These are phyloP conservation scores for Rhinogobius similis DNA, from an alignment of 2,113 vertebrate genomes.

Conservation along the genomic window DNA sequence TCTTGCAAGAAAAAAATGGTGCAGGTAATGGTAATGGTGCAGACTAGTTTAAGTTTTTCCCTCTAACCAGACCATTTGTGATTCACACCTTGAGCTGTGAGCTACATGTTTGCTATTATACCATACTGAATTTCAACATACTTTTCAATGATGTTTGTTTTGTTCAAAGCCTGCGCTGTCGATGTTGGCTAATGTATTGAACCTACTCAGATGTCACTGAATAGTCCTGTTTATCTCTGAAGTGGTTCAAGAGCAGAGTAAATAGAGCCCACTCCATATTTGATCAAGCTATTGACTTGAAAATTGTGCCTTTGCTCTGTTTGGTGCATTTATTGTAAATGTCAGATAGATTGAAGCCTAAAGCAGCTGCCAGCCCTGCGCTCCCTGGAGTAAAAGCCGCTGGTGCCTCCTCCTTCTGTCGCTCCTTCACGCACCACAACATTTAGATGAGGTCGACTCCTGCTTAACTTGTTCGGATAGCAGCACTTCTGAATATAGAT, in stretches of 20 bases:
- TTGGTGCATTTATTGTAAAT: constrained; percentile 4
- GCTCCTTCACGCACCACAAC: constrained; percentile 5
- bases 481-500: constrained; percentile 9
- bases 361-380: background rate
- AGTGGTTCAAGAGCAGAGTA: background rate
- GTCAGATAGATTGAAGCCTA: constrained; percentile 1
- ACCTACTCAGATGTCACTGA: background rate
- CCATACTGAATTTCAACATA: background rate
- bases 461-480: constrained; percentile 8
- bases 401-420: constrained; percentile 4
- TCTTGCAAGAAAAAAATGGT: background rate
- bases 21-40: too few relatives aligned
- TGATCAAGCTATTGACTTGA: background rate
- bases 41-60: too few relatives aligned
- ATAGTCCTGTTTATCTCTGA: background rate
- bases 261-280: background rate
- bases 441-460: constrained; percentile 5
- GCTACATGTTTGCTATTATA: too few relatives aligned
- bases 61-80: too few relatives aligned
- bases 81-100: too few relatives aligned
- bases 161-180: too few relatives aligned
- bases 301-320: background rate
- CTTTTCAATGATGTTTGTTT: background rate
- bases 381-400: background rate
- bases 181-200: too few relatives aligned